A percentile compares a stretch with the other conserved stretches of the same genome.
phyloP scores from a whole-genome alignment of 2,797 vertebrate species.

The Tenualosa ilisha region DNA sequence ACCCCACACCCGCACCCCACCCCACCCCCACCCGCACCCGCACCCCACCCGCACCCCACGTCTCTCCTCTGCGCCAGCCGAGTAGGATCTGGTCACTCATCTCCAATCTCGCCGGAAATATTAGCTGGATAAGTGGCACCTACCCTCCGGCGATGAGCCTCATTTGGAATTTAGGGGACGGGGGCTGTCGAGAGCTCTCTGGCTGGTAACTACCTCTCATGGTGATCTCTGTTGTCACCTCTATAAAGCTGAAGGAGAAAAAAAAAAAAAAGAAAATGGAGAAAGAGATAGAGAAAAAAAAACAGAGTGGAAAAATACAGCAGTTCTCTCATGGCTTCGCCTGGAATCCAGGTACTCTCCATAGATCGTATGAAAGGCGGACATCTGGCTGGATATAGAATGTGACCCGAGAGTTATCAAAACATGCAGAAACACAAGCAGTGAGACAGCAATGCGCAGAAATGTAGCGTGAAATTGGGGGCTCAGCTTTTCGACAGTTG shows the following conservation, averaged over 20 bases:
- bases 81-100: neutral
- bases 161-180: neutral
- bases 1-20: neutral
- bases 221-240: neutral
- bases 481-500: neutral
- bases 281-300: neutral
- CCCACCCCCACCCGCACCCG: neutral
- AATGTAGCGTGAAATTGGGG: neutral
- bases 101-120: neutral
- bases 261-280: neutral
- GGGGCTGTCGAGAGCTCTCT: neutral
- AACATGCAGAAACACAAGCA: slow-evolving; percentile 7
- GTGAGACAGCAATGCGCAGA: neutral
- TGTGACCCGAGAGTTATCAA: neutral
- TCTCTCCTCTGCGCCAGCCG: neutral
- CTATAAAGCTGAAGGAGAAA: neutral
- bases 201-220: neutral
- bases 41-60: neutral
- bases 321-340: neutral
- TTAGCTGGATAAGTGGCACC: slow-evolving; percentile 7
- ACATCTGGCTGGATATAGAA: neutral
- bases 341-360: neutral
- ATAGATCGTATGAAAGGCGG: neutral
- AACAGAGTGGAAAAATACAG: neutral
- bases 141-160: neutral